These are phyloP conservation scores for Scolanthus callimorphus DNA, from an alignment of 92 coral and sea anemone species.

Conservation along the genomic window DNA sequence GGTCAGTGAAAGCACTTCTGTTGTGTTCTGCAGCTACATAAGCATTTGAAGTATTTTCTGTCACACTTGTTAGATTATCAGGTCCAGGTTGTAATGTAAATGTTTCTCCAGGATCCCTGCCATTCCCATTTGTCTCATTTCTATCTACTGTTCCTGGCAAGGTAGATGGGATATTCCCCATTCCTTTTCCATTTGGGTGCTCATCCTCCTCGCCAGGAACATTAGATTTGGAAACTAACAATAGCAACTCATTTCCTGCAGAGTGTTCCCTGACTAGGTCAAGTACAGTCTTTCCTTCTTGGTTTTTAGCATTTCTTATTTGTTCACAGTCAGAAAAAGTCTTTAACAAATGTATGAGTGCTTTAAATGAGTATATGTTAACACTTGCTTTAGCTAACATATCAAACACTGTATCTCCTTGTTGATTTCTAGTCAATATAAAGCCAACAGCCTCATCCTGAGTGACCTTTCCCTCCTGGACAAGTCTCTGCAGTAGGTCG, in stretches of 20 bases:
- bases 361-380: neutral
- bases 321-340: conserved; percentile 1
- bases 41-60: neutral
- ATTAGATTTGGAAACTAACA: too few relatives aligned
- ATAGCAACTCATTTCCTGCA: neutral
- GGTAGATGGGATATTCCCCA: too few relatives aligned
- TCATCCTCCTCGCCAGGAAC: too few relatives aligned
- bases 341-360: conserved; percentile 24
- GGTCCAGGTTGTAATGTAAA: neutral
- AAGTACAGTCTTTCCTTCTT: neutral
- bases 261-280: neutral
- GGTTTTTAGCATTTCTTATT: neutral
- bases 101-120: neutral
- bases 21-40: neutral
- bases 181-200: too few relatives aligned
- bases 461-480: conserved; percentile 1
- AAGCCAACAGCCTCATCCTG: conserved; percentile 10
- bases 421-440: conserved; percentile 3
- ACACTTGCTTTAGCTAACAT: conserved; percentile 1
- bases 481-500: conserved; percentile 2
- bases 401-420: conserved; percentile 9
- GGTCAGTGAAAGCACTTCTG: too few relatives aligned
- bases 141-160: too few relatives aligned
- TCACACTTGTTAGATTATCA: neutral
- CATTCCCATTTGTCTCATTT: too few relatives aligned